Base-by-base conservation (phyloP, 2,888 invertebrate genomes). In the Noctua janthina region DNA sequence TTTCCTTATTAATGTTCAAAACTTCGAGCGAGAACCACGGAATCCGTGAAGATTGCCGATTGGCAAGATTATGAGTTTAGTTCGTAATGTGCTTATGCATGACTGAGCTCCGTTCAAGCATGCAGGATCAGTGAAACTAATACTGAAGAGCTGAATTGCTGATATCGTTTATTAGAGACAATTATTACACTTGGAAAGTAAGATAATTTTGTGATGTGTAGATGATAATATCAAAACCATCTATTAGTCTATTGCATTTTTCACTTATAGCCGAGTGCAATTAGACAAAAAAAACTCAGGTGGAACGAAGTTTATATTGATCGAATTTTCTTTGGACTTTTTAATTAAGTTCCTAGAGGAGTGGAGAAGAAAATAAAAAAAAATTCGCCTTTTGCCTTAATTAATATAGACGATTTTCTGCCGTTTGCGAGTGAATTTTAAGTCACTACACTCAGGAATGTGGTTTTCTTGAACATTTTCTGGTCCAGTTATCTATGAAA, bases 51-150 rank as follows among this genome's bases (percentile, higher is more conserved):
- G 6, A 56, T 59, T 17, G 35, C 10, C n/a, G 46, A n/a, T 49
- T 49, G n/a, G 15, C 15, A 23, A 8, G 29, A 11, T 29, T 73
- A 15, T 56, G 4, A n/a, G 15, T 76, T 76, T 6, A 59, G 35
- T 39, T 39, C 35, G n/a, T n/a, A 35, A 35, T 20, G 59, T 49
- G n/a, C 35, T 46, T 17, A 35, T 46, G 35, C 35, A 17, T n/a
- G n/a, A 59, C n/a, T 35, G 35, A 76, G 17, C 35, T 59, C 76
- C 15, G 49, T 39, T 76, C n/a, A 76, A 76, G 15, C 49, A 49
- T 62, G 35, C 6, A 76, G 56, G 35, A 10, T n/a, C 15, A 62
- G 76, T 76, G 49, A 76, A 76, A 76, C 46, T 20, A 0, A 0
- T 76, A n/a, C n/a, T 49, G 35, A 56, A 75, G 51, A 39, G 13